Percentiles rank a stretch among this genome's conserved stretches.
These are phyloP conservation scores for Ceratosolen fusciceps DNA, from an alignment of 1,140 invertebrate genomes.

Conservation along the genomic window DNA sequence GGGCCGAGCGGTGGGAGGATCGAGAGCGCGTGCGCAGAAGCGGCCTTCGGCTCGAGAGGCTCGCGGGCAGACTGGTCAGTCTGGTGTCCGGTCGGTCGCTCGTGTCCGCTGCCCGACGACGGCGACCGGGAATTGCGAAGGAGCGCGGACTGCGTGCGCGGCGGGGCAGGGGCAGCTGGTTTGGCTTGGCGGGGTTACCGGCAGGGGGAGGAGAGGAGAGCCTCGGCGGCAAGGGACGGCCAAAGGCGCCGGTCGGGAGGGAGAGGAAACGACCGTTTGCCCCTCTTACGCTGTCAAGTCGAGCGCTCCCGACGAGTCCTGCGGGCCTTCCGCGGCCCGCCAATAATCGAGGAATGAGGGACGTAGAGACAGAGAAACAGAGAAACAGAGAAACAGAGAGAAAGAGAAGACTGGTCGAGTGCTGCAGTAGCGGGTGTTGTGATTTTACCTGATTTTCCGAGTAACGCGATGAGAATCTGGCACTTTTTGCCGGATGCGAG, in stretches of 20 bases:
- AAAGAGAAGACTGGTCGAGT: no score
- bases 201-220: background rate
- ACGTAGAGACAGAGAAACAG: no score
- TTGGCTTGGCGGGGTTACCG: background rate
- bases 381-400: no score
- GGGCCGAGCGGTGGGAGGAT: background rate
- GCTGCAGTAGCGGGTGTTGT: background rate
- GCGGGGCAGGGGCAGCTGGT: background rate
- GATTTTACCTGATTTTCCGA: conserved; percentile 1
- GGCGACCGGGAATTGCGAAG: conserved; percentile 28
- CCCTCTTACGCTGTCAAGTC: conserved; percentile 20
- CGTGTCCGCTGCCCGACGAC: background rate
- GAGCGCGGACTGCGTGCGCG: conserved; percentile 1
- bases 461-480: background rate
- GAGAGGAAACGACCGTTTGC: background rate
- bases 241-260: no score
- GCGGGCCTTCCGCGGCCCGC: background rate
- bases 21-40: conserved; percentile 21
- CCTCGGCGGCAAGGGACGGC: no score
- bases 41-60: background rate
- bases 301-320: background rate
- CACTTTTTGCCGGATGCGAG: background rate
- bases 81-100: conserved; percentile 26
- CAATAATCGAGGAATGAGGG: background rate
- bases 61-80: conserved; percentile 49